Evolutionary conservation across 2,113 vertebrate genomes (phyloP), one percentile per base, ranked within the genome.

Genomic region (Phyllostomus hastatus): DNA sequence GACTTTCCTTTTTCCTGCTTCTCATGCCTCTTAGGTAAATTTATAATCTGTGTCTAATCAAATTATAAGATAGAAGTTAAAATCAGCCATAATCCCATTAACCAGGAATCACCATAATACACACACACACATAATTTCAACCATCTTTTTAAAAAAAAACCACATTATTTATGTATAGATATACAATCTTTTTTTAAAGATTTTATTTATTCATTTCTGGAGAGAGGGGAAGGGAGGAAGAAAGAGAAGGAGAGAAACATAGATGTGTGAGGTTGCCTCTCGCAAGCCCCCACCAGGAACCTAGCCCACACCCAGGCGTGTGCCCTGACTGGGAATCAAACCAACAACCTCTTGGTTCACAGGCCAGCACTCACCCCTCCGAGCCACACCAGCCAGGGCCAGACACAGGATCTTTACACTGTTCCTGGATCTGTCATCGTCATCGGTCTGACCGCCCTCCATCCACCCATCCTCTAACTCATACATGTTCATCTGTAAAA

Each of bases 141-240:
- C 28, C 75, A 11, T 78, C 28, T 78, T 33, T 78, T 19, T 50
- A 2, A 10, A 28, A 98, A 99, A 98, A 98, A n/a, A n/a, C n/a
- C n/a, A n/a, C n/a, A 98, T 98, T 97, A 98, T 98, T 98, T 99
- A 99, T 99, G 98, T 99, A 99, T 99, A 99, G 98, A 99, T 99
- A 99, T 98, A 99, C 99, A 99, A 99, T 99, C 99, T 99, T 99
- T 61, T 61, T 61, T 64, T 61, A 28, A 59, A 61, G 26, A 28
- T 28, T 28, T 61, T 61, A 61, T 61, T 61, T 61, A 61, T 61
- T 61, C 59, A 61, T 61, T 61, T 61, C 59, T 61, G 8, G 59
- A 61, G 59, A 11, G 59, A 61, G 59, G 59, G 24, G 24, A 61
- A 61, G 24, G 59, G 12, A 64, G 61, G 61, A 28, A 64, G 61